Percentiles rank a stretch among this genome's conserved stretches.
Evolutionary conservation across 2,113 vertebrate species (phyloP).

Genomic region (Mustela lutreola): DNA sequence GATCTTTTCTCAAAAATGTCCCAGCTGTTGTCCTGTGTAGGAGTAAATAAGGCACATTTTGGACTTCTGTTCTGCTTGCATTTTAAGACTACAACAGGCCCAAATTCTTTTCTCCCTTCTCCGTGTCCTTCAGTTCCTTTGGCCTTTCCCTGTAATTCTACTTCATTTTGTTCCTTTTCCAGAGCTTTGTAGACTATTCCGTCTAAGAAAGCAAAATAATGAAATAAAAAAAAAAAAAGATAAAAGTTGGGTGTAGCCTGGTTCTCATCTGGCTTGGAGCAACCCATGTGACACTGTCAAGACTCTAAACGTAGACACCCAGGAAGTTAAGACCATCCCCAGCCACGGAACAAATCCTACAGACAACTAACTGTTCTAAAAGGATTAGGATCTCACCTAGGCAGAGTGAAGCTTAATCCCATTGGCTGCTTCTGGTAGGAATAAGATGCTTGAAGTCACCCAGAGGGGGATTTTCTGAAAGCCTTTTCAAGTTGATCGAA

Average conservation of each 20-base stretch:
- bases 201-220: not conserved
- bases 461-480: not conserved
- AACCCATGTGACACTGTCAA: not conserved
- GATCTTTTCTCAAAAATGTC: constrained; percentile 23
- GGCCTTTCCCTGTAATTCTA: not conserved
- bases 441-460: not conserved
- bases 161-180: constrained; percentile 32
- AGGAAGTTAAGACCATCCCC: not conserved
- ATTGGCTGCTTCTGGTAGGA: not conserved
- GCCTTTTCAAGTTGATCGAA: not conserved
- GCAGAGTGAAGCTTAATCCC: not conserved
- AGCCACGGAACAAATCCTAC: not conserved
- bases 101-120: not conserved
- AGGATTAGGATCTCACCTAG: constrained; percentile 11
- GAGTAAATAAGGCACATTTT: constrained; percentile 43
- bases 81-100: not conserved
- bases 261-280: not conserved
- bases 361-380: not conserved
- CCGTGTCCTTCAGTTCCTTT: not conserved
- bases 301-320: not conserved
- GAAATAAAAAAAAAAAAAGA: not conserved
- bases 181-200: not conserved
- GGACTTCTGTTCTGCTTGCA: not conserved
- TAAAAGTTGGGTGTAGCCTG: not conserved
- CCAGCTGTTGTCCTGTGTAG: not conserved